Evolutionary conservation across 2,888 invertebrate species (phyloP).

Genomic region (Epinotia nisella): DNA sequence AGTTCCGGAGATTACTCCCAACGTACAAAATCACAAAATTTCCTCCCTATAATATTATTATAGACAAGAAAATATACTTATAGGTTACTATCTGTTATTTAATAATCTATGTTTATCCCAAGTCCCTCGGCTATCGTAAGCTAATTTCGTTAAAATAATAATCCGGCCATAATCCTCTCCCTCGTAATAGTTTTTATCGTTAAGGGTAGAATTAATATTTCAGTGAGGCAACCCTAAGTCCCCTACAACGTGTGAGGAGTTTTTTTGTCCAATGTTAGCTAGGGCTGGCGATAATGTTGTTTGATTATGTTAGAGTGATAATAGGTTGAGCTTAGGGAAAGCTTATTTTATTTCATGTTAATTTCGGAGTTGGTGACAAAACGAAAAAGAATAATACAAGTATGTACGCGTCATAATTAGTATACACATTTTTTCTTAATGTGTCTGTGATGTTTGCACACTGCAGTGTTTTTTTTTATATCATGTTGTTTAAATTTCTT

Average conservation of each 20-base stretch:
- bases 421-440: too few species aligned
- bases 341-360: conserved; percentile 17
- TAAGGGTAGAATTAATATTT: conserved; percentile 80
- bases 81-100: conserved; percentile 21
- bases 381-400: too few species aligned
- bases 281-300: conserved; percentile 39
- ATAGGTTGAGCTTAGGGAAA: conserved; percentile 19
- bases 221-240: conserved; percentile 58
- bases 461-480: too few species aligned
- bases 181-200: conserved; percentile 82
- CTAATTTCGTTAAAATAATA: conserved; percentile 84
- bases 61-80: too few species aligned
- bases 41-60: too few species aligned
- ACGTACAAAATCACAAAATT: too few species aligned
- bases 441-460: too few species aligned
- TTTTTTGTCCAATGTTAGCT: conserved; percentile 44
- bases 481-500: too few species aligned
- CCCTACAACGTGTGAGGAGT: conserved; percentile 51
- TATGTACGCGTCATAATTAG: too few species aligned
- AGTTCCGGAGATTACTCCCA: too few species aligned
- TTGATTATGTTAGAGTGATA: conserved; percentile 37
- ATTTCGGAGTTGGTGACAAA: background rate
- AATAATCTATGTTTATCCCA: conserved; percentile 61
- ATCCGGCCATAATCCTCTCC: conserved; percentile 76
- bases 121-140: conserved; percentile 77